phyloP scores from a whole-genome alignment of 2,888 invertebrate genomes.

The Gasteruption jaculator region DNA sequence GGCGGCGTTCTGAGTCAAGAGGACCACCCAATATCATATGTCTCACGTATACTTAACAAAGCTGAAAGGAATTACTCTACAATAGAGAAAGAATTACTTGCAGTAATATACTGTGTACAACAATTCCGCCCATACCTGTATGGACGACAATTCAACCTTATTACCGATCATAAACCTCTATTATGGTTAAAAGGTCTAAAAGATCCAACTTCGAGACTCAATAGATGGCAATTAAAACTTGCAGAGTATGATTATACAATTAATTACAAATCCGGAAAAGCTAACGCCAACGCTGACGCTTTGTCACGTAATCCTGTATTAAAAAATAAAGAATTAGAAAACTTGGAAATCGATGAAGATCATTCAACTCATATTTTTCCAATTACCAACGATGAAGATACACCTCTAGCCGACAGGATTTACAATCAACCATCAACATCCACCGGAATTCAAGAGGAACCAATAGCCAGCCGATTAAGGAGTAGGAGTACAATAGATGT shows the following conservation, averaged over 20 bases:
- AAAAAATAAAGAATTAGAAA: too few relatives aligned
- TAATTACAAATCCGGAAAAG: constrained; percentile 32
- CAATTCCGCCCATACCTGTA: constrained; percentile 30
- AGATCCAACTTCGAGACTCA: constrained; percentile 31
- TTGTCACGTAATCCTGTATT: constrained; percentile 10
- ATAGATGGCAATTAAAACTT: constrained; percentile 33
- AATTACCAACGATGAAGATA: too few relatives aligned
- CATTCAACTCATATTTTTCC: too few relatives aligned
- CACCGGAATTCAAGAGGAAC: too few relatives aligned
- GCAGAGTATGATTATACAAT: constrained; percentile 38
- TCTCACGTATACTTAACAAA: constrained; percentile 27
- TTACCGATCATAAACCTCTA: constrained; percentile 36
- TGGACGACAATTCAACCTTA: constrained; percentile 25
- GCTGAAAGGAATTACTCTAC: constrained; percentile 29
- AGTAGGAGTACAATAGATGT: too few relatives aligned
- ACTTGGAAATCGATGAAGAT: too few relatives aligned
- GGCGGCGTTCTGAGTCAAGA: constrained; percentile 29
- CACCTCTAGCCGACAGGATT: too few relatives aligned
- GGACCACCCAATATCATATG: constrained; percentile 28
- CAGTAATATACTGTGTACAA: constrained; percentile 23
- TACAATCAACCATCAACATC: too few relatives aligned
- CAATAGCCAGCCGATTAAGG: too few relatives aligned
- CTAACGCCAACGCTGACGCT: constrained; percentile 35
- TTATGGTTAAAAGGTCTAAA: constrained; percentile 33
- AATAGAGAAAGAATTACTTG: too few relatives aligned